A percentile compares a stretch with the other conserved stretches of the same genome.
Evolutionary conservation across 1,140 invertebrate genomes (phyloP).

Genomic region (Drosophila busckii): DNA sequence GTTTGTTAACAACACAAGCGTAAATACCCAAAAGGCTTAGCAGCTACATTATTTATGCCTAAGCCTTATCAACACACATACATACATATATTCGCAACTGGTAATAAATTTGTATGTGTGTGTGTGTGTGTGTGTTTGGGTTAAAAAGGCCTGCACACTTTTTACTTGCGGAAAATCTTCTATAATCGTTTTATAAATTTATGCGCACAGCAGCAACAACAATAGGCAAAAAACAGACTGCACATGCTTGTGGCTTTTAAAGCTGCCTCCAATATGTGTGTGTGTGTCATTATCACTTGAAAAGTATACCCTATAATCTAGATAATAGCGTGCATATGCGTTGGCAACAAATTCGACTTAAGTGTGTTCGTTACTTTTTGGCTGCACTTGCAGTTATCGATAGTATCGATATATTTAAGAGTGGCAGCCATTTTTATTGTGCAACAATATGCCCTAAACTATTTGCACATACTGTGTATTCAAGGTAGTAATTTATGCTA

Average conservation of each 20-base stretch:
- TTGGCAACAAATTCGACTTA: too few relatives aligned
- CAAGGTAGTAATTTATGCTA: constrained; percentile 37
- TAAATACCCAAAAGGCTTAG: constrained; percentile 70
- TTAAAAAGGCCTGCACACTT: constrained; percentile 10
- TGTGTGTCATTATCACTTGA: constrained; percentile 30
- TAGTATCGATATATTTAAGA: too few relatives aligned
- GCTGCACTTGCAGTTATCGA: too few relatives aligned
- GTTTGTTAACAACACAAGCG: constrained; percentile 61
- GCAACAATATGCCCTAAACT: too few relatives aligned
- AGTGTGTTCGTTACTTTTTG: too few relatives aligned
- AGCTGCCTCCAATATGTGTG: neutral
- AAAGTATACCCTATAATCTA: too few relatives aligned
- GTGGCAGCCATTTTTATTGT: too few relatives aligned
- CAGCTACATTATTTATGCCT: constrained; percentile 62
- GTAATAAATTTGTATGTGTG: constrained; percentile 26
- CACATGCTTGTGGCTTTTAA: constrained; percentile 39
- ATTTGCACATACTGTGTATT: too few relatives aligned
- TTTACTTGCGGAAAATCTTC: constrained; percentile 39
- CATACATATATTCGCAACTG: constrained; percentile 33
- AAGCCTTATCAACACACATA: constrained; percentile 53
- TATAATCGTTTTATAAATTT: constrained; percentile 51
- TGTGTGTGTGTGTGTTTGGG: neutral
- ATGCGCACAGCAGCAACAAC: constrained; percentile 38
- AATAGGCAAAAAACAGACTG: constrained; percentile 38
- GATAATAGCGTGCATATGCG: too few relatives aligned